Base-by-base conservation (phyloP, 2,888 invertebrate species). In the Orthosia incerta region DNA sequence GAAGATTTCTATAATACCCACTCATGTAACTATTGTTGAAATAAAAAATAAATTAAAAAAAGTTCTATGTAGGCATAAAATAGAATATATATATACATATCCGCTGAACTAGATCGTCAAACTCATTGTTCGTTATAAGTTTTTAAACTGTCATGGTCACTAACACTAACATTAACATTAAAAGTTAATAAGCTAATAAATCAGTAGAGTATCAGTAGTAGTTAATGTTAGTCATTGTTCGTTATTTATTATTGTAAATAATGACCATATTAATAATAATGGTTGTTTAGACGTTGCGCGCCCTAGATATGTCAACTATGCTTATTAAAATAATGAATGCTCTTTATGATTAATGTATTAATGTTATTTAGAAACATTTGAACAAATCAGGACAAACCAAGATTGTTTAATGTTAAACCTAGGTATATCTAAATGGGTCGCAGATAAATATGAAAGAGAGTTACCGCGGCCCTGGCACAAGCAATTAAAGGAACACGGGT, bases 41-140 rank as follows among this genome's bases (percentile, higher is more conserved):
- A n/a, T n/a, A n/a, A n/a, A n/a, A n/a, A n/a, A n/a, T n/a, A n/a
- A n/a, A n/a, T n/a, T n/a, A n/a, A n/a, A n/a, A n/a, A n/a, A n/a
- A n/a, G n/a, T 9, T 39, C 39, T 60, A n/a, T 57, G 20, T 18
- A 66, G 31, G 0, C 23, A 50, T 51, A 20, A 31, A 57, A 59
- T 23, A n/a, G n/a, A n/a, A n/a, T n/a, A n/a, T n/a, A n/a, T n/a
- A n/a, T n/a, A n/a, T n/a, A n/a, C n/a, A n/a, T n/a, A n/a, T 23
- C 53, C 13, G 45, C 20, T 63, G 26, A 60, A 79, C 51, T 26
- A 62, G 26, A 60, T 63, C 0, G 2, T 61, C 48, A 57, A 71
- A 48, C 57, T 76, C 76, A 76, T 48, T 70, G 64, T 9, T 57
- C 63, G n/a, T 45, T 56, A 13, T 20, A n/a, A n/a, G n/a, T n/a